Evolutionary conservation across 2,797 vertebrate species (phyloP).

Genomic region (Pseudochaenichthys georgianus): DNA sequence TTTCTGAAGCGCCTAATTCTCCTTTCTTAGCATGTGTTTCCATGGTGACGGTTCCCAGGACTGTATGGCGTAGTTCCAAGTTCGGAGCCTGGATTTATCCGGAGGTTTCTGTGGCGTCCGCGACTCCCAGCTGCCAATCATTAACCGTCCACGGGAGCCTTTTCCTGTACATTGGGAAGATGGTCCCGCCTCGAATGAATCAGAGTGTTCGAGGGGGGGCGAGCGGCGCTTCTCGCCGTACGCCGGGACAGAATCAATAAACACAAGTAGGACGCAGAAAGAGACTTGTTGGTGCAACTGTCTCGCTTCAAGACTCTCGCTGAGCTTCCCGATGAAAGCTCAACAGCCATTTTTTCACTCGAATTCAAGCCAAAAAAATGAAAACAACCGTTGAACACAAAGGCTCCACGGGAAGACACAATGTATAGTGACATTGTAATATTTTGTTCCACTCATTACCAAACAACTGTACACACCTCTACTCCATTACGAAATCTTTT

Average conservation of each 20-base stretch:
- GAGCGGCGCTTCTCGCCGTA: constrained; percentile 57
- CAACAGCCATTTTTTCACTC: constrained; percentile 72
- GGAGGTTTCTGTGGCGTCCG: constrained; percentile 62
- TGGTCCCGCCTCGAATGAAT: constrained; percentile 75
- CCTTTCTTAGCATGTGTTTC: constrained; percentile 74
- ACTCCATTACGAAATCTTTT: constrained; percentile 72
- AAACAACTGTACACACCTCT: constrained; percentile 75
- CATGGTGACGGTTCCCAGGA: constrained; percentile 74
- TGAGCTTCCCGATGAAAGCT: constrained; percentile 72
- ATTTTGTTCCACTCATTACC: constrained; percentile 72
- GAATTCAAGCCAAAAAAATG: constrained; percentile 57
- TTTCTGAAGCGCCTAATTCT: constrained; percentile 52
- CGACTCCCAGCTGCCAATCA: constrained; percentile 74
- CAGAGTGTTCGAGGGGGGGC: constrained; percentile 72
- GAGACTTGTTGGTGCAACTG: constrained; percentile 62
- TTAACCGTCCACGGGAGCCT: constrained; percentile 58
- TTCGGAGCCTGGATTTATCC: constrained; percentile 70
- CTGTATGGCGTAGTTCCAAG: constrained; percentile 49
- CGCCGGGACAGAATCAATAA: constrained; percentile 75
- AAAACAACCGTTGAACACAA: constrained; percentile 47
- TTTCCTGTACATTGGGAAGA: constrained; percentile 49
- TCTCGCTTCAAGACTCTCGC: constrained; percentile 75
- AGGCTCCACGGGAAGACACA: constrained; percentile 64
- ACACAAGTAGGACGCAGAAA: constrained; percentile 61
- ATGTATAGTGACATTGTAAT: constrained; percentile 77